These are phyloP conservation scores for Trididemnum clinides DNA, from an alignment of 23 tunicate genomes.

Conservation along the genomic window DNA sequence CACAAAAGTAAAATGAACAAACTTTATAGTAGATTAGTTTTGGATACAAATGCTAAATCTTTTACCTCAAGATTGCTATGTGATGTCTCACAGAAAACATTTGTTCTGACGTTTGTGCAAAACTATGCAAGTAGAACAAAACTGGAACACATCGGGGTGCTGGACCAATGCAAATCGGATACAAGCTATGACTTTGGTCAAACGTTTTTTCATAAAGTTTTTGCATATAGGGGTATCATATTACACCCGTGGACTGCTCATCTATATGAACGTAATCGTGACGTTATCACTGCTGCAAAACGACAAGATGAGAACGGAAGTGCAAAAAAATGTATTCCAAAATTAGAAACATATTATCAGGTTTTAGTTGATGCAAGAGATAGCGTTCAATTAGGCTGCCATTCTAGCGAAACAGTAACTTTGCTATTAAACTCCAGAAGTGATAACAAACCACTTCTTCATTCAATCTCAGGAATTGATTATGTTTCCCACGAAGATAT, in stretches of 20 bases:
- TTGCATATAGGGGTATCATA: slow-evolving; percentile 83
- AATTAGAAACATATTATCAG: slow-evolving; percentile 75
- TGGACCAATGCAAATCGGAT: slow-evolving; percentile 34
- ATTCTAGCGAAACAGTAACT: slow-evolving; percentile 76
- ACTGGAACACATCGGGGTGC: slow-evolving; percentile 62
- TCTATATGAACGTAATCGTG: slow-evolving; percentile 58
- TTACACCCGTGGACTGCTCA: slow-evolving; percentile 74
- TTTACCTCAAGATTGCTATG: background rate
- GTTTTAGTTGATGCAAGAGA: slow-evolving; percentile 84
- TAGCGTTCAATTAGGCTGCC: slow-evolving; percentile 31
- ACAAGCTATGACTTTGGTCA: slow-evolving; percentile 69
- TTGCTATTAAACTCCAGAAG: slow-evolving; percentile 35
- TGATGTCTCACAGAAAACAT: background rate
- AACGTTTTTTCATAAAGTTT: slow-evolving; percentile 73
- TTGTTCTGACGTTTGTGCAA: background rate
- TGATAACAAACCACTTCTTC: slow-evolving; percentile 35
- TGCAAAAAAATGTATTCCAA: slow-evolving; percentile 44
- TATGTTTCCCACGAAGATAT: slow-evolving; percentile 87
- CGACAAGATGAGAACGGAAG: background rate
- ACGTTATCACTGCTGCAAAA: background rate
- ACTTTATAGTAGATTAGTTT: too few relatives aligned
- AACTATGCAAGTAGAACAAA: slow-evolving; percentile 17
- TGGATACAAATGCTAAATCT: too few relatives aligned
- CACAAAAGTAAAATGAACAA: too few relatives aligned
- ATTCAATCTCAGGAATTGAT: slow-evolving; percentile 83